Conservation (phyloP, 2,113 vertebrate species). For the Brachyhypopomus gauderio region DNA sequence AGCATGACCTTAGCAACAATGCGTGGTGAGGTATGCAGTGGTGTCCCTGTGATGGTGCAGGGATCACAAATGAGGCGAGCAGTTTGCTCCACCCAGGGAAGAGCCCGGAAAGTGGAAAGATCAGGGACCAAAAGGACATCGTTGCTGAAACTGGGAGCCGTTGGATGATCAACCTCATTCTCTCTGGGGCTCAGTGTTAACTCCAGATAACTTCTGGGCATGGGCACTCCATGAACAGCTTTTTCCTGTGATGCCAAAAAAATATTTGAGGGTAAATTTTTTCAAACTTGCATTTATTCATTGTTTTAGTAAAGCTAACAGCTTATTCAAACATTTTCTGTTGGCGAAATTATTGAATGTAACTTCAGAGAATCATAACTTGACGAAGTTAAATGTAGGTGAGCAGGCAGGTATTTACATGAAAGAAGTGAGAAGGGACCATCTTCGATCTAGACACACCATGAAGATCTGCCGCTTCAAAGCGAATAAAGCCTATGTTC, state of each 20-base stretch:
- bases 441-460: conserved; percentile 92
- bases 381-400: not conserved
- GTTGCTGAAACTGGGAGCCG: conserved; percentile 82
- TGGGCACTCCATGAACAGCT: conserved; percentile 82
- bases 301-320: not conserved
- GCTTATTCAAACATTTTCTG: not conserved
- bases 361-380: not conserved
- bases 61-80: conserved; percentile 92
- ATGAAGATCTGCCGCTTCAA: conserved; percentile 91
- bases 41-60: conserved; percentile 80
- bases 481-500: conserved; percentile 85
- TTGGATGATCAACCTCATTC: conserved; percentile 82
- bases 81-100: conserved; percentile 89
- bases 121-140: conserved; percentile 91
- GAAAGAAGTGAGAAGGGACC: conserved; percentile 89
- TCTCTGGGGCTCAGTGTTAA: conserved; percentile 83
- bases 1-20: conserved; percentile 87
- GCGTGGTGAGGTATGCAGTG: conserved; percentile 85
- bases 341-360: not conserved
- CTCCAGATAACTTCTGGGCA: conserved; percentile 92
- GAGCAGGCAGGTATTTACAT: conserved; percentile 69
- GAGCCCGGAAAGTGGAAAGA: conserved; percentile 81
- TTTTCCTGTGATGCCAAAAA: conserved; percentile 81
- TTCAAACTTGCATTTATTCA: not conserved
- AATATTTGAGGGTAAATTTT: not conserved